Percentiles rank a stretch among this genome's conserved stretches.
These are phyloP conservation scores for Petrocephalus schoutedeni DNA, from an alignment of 2,797 vertebrate genomes.

Conservation along the genomic window DNA sequence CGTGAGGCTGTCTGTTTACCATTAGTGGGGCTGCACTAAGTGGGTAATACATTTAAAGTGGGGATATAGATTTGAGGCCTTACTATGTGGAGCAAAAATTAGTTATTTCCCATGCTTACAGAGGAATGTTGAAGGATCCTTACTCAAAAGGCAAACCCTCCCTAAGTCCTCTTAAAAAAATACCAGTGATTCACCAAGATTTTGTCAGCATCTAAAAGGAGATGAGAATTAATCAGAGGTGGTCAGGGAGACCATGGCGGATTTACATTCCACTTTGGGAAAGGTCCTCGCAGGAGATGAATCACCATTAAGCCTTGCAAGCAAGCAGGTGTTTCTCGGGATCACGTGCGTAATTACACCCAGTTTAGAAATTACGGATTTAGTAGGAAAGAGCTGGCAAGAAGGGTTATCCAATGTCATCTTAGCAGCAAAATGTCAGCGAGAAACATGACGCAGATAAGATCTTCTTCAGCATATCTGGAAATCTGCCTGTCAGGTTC, in stretches of 20 bases:
- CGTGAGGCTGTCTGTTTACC: background rate
- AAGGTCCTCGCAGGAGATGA: conserved; percentile 8
- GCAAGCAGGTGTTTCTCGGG: background rate
- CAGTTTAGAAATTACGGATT: background rate
- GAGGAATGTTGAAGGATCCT: background rate
- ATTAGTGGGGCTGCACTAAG: background rate
- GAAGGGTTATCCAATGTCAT: background rate
- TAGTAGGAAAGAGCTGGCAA: background rate
- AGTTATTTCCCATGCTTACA: background rate
- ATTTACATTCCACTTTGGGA: background rate
- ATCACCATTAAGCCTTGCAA: conserved; percentile 7
- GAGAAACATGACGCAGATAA: background rate
- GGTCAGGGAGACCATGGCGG: background rate
- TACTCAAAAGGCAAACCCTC: background rate
- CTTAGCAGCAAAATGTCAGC: background rate
- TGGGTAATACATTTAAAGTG: background rate
- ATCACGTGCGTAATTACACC: background rate
- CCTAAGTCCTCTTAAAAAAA: background rate
- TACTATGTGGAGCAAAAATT: background rate
- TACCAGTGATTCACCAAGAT: conserved; percentile 15
- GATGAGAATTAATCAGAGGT: conserved; percentile 15
- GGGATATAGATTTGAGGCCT: background rate
- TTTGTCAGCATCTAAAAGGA: conserved; percentile 14
- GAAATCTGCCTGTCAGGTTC: background rate
- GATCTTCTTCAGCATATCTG: background rate